phyloP scores from a whole-genome alignment of 1,140 invertebrate species.

The Solenopsis fugax region DNA sequence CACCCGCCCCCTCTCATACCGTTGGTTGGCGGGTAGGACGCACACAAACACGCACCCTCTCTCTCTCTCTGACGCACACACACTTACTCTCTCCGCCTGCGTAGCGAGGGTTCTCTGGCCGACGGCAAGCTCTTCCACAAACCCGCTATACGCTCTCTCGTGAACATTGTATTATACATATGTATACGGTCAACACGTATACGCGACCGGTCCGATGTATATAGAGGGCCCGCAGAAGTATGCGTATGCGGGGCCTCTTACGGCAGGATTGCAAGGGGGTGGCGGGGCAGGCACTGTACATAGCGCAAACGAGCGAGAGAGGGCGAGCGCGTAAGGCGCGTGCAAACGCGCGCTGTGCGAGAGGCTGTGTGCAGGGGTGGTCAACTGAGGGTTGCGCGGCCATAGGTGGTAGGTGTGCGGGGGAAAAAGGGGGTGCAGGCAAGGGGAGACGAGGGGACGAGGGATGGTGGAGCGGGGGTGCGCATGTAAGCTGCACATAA shows the following conservation, averaged over 20 bases:
- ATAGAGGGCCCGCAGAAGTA: constrained; percentile 45
- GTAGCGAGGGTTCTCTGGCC: constrained; percentile 67
- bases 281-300: constrained; percentile 43
- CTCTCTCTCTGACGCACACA: too few species aligned
- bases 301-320: constrained; percentile 58
- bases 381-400: constrained; percentile 45
- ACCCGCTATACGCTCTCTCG: constrained; percentile 73
- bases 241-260: constrained; percentile 39
- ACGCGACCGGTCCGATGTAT: constrained; percentile 41
- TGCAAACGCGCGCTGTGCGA: constrained; percentile 67
- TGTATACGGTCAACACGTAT: constrained; percentile 66
- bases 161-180: constrained; percentile 78
- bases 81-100: constrained; percentile 50
- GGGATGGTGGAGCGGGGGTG: constrained; percentile 46
- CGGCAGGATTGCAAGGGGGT: constrained; percentile 4
- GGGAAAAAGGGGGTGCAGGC: constrained; percentile 62
- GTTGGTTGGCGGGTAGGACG: constrained; percentile 43
- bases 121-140: constrained; percentile 74
- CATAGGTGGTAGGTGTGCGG: neutral
- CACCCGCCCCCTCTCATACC: constrained; percentile 71
- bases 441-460: neutral
- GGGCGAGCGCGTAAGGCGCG: constrained; percentile 69
- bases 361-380: constrained; percentile 35
- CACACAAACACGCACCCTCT: constrained; percentile 39
- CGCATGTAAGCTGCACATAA: constrained; percentile 79